phyloP scores from a whole-genome alignment of 2,797 vertebrate species.

The Epinephelus coioides region DNA sequence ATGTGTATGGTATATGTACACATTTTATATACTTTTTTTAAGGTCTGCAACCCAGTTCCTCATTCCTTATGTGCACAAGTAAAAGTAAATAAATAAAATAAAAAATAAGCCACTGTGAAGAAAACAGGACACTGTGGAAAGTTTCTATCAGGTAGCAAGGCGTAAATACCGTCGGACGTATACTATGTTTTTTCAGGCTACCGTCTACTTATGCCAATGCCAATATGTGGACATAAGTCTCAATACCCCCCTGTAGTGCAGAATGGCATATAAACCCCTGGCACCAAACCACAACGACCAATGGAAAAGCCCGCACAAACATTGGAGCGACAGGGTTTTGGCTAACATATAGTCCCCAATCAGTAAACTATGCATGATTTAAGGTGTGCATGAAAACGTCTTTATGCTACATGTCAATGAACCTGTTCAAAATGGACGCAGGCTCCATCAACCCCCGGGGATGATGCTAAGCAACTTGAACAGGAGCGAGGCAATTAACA shows the following conservation, averaged over 20 bases:
- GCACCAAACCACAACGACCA: constrained; percentile 55
- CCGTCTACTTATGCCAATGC: constrained; percentile 35
- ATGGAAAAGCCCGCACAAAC: constrained; percentile 68
- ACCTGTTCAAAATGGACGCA: constrained; percentile 67
- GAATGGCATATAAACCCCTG: constrained; percentile 48
- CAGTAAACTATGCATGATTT: constrained; percentile 80
- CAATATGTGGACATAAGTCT: constrained; percentile 38
- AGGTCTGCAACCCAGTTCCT: not conserved
- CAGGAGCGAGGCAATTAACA: constrained; percentile 70
- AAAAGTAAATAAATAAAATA: constrained; percentile 22
- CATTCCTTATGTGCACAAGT: constrained; percentile 6
- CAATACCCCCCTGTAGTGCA: constrained; percentile 46
- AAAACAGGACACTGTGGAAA: constrained; percentile 44
- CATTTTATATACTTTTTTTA: not conserved
- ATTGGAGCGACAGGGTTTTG: constrained; percentile 66
- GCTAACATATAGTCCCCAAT: constrained; percentile 61
- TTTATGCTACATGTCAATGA: constrained; percentile 75
- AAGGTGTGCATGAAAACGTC: constrained; percentile 70
- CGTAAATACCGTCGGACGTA: constrained; percentile 21
- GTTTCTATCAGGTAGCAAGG: constrained; percentile 19
- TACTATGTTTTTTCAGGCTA: constrained; percentile 44
- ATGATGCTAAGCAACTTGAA: constrained; percentile 55
- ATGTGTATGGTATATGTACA: not conserved
- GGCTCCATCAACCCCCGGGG: constrained; percentile 30
- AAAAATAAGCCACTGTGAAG: constrained; percentile 22